phyloP scores from a whole-genome alignment of 1,140 invertebrate genomes.

The Brachionus plicatilis region DNA sequence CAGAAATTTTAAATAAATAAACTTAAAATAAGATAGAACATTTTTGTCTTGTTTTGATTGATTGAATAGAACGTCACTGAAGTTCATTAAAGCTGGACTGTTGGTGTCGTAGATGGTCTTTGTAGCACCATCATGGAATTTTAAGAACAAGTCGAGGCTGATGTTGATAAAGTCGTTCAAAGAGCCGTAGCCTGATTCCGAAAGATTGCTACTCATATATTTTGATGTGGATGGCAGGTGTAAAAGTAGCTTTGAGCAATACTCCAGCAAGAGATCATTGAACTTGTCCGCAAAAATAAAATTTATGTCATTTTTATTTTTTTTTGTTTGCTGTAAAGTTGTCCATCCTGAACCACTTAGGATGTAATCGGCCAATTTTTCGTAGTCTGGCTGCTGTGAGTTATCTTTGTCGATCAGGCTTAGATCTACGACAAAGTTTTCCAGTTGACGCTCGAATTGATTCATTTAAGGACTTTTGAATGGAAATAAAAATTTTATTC shows the following conservation, averaged over 20 bases:
- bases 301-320: background rate
- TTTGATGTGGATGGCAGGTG: background rate
- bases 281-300: slow-evolving; percentile 15
- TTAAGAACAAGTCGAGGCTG: background rate
- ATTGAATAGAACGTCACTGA: background rate
- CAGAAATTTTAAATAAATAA: slow-evolving; percentile 31
- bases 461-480: background rate
- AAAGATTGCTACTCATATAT: background rate
- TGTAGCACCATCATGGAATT: background rate
- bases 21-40: background rate
- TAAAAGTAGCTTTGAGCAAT: background rate
- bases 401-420: background rate
- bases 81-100: background rate
- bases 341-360: background rate
- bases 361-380: slow-evolving; percentile 10
- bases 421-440: slow-evolving; percentile 13
- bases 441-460: background rate
- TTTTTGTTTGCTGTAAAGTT: background rate
- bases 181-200: background rate
- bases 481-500: background rate
- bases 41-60: background rate
- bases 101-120: background rate
- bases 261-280: background rate
- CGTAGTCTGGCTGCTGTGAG: background rate
- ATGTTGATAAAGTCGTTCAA: background rate